A percentile compares a stretch with the other conserved stretches of the same genome.
phyloP scores from a whole-genome alignment of 2,888 invertebrate genomes.

The Eupithecia insigniata region DNA sequence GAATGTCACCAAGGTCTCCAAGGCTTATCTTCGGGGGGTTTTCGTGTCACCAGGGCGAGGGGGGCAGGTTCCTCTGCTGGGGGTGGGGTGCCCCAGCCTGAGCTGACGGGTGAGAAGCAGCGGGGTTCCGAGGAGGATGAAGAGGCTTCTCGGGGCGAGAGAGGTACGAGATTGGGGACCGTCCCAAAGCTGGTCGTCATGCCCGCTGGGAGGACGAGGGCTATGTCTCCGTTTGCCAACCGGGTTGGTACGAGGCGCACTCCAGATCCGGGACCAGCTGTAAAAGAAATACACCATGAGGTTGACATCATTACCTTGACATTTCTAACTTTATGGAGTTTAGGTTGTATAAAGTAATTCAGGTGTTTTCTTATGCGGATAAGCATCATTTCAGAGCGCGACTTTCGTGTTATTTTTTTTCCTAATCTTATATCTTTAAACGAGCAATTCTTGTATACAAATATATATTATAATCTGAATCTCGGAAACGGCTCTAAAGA shows the following conservation, averaged over 20 bases:
- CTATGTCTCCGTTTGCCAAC: slow-evolving; percentile 92
- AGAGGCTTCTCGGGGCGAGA: slow-evolving; percentile 89
- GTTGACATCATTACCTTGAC: neutral
- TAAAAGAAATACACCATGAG: slow-evolving; percentile 48
- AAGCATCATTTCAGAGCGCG: neutral
- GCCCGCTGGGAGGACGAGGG: slow-evolving; percentile 89
- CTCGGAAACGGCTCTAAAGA: too few species aligned
- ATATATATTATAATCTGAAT: too few species aligned
- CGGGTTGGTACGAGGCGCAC: slow-evolving; percentile 92
- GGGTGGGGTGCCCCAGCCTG: slow-evolving; percentile 77
- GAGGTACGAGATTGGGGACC: slow-evolving; percentile 88
- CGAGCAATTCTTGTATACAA: too few species aligned
- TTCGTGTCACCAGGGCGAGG: slow-evolving; percentile 89
- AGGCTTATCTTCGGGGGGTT: slow-evolving; percentile 87
- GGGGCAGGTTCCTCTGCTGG: slow-evolving; percentile 82
- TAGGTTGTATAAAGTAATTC: neutral
- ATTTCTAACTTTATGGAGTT: neutral
- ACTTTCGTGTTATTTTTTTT: neutral
- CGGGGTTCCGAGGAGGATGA: slow-evolving; percentile 86
- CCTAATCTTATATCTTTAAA: too few species aligned
- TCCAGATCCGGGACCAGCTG: slow-evolving; percentile 87
- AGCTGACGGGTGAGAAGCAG: slow-evolving; percentile 85
- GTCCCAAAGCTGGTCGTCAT: slow-evolving; percentile 81
- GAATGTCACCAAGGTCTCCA: slow-evolving; percentile 92
- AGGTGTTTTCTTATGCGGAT: neutral